These are phyloP conservation scores for Bombus terrestris DNA, from an alignment of 1,140 invertebrate genomes.

Conservation along the genomic window DNA sequence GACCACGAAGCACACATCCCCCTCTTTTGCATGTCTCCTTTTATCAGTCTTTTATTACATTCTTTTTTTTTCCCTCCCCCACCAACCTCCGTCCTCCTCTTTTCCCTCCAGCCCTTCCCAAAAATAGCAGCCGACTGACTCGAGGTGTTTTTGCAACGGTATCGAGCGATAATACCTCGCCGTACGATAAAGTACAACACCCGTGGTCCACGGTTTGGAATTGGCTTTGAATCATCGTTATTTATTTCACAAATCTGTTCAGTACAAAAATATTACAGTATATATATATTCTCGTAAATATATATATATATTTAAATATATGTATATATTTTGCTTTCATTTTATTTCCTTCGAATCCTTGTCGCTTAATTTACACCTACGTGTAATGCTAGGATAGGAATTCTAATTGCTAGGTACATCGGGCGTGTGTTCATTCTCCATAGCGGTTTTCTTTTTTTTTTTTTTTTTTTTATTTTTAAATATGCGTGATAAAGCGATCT, in stretches of 20 bases:
- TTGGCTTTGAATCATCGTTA: constrained; percentile 66
- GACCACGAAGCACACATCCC: constrained; percentile 58
- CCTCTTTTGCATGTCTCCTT: constrained; percentile 36
- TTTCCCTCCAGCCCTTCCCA: constrained; percentile 7
- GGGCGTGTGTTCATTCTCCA: constrained; percentile 40
- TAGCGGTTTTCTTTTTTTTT: constrained; percentile 22
- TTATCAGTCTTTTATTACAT: constrained; percentile 24
- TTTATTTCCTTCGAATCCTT: constrained; percentile 7
- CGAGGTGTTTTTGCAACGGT: constrained; percentile 39
- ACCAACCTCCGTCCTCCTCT: not conserved
- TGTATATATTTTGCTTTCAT: constrained; percentile 62
- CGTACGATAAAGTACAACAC: constrained; percentile 32
- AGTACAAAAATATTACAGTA: constrained; percentile 81
- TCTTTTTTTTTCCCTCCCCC: not conserved
- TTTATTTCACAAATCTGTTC: constrained; percentile 77
- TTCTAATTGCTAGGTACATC: constrained; percentile 62
- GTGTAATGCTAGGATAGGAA: constrained; percentile 28
- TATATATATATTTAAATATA: constrained; percentile 41
- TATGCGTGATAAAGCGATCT: constrained; percentile 41
- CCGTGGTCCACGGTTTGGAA: constrained; percentile 38
- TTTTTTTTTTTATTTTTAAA: constrained; percentile 4
- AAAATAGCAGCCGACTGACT: constrained; percentile 25
- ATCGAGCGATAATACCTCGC: constrained; percentile 34
- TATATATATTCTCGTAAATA: constrained; percentile 48
- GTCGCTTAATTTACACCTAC: constrained; percentile 21